A percentile compares a stretch with the other conserved stretches of the same genome.
Conservation (phyloP, 2,113 vertebrate species). For the Saguinus midas region DNA sequence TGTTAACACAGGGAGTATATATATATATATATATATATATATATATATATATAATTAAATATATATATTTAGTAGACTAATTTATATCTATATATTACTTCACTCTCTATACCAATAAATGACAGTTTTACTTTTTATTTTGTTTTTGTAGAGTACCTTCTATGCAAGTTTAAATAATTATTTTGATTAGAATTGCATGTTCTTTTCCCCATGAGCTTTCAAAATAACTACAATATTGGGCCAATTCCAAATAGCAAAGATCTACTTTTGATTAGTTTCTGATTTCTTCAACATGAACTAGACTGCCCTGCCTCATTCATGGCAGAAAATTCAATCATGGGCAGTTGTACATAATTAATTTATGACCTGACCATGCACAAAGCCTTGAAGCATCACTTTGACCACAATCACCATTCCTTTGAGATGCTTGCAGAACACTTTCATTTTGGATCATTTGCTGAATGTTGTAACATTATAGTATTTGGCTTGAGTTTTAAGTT, state of each 20-base stretch:
- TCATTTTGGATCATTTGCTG: constrained; percentile 43
- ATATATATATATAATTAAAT: neutral
- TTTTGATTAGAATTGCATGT: constrained; percentile 35
- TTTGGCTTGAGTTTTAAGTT: constrained; percentile 66
- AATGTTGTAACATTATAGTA: constrained; percentile 16
- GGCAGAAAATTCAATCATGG: constrained; percentile 48
- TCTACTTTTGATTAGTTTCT: constrained; percentile 53
- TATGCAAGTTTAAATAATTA: constrained; percentile 27
- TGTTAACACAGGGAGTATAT: neutral
- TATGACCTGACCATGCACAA: constrained; percentile 24
- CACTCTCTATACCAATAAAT: neutral
- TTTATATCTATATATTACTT: neutral
- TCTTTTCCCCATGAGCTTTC: neutral
- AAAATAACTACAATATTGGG: constrained; percentile 10
- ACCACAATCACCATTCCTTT: constrained; percentile 55
- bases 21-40: neutral
- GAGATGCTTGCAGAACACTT: constrained; percentile 56
- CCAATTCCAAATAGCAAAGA: constrained; percentile 3
- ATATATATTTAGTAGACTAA: neutral
- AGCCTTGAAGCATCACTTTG: constrained; percentile 61
- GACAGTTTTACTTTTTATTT: constrained; percentile 12
- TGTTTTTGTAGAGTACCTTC: neutral
- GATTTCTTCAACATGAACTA: constrained; percentile 4
- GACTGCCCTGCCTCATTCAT: constrained; percentile 8
- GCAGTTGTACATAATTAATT: constrained; percentile 13